A percentile compares a stretch with the other conserved stretches of the same genome.
Conservation (phyloP, 35 echinoderm and acorn worm genomes). For the Diadema setosum region DNA sequence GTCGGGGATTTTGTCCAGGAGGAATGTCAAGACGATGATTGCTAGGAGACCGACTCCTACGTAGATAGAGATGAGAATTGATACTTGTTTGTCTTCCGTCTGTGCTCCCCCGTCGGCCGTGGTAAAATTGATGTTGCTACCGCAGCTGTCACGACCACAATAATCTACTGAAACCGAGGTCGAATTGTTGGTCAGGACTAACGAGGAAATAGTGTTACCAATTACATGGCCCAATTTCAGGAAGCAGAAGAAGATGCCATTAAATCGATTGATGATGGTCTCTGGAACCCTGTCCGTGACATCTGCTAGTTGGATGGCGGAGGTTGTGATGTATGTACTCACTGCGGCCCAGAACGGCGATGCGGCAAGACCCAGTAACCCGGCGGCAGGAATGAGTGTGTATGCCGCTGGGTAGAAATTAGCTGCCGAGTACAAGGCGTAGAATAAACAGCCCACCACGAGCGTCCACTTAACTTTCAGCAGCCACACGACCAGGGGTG, state of each 20-base stretch:
- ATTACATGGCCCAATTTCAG: constrained; percentile 74
- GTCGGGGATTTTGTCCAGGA: neutral
- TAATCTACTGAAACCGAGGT: neutral
- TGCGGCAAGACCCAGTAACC: constrained; percentile 59
- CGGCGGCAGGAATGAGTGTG: constrained; percentile 44
- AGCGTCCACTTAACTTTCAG: constrained; percentile 73
- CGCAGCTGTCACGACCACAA: neutral
- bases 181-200: neutral
- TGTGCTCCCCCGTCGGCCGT: neutral
- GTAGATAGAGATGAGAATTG: neutral
- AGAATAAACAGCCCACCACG: constrained; percentile 11
- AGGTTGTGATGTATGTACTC: constrained; percentile 80
- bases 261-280: constrained; percentile 78
- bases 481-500: constrained; percentile 48
- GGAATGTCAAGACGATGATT: neutral
- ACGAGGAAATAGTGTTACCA: constrained; percentile 51
- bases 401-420: constrained; percentile 50
- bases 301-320: constrained; percentile 56
- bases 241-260: constrained; percentile 74
- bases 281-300: constrained; percentile 59
- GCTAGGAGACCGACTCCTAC: neutral
- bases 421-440: constrained; percentile 36
- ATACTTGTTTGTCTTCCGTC: neutral
- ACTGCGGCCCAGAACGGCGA: constrained; percentile 75
- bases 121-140: neutral